Conservation (phyloP, 2,888 invertebrate species). For the Pandemis cinnamomeana region DNA sequence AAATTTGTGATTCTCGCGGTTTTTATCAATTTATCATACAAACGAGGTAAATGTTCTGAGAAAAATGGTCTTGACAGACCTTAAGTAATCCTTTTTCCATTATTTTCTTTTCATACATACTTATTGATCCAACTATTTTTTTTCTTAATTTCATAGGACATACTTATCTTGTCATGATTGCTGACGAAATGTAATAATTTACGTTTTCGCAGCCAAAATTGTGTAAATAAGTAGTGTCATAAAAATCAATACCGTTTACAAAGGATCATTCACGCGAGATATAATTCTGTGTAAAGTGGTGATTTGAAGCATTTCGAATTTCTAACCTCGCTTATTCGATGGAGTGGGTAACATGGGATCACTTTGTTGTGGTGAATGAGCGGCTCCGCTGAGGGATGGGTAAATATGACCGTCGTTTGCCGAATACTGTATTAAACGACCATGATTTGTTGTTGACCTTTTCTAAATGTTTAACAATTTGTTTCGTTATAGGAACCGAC, state of each 20-base stretch:
- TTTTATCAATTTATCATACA: too few relatives aligned
- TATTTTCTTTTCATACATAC: too few relatives aligned
- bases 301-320: conserved; percentile 55
- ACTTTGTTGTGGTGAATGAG: conserved; percentile 57
- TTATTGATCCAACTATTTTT: too few relatives aligned
- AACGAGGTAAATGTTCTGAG: too few relatives aligned
- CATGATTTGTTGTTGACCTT: conserved; percentile 63
- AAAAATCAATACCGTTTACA: background rate
- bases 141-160: background rate
- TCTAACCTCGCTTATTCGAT: conserved; percentile 59
- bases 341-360: conserved; percentile 56
- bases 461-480: conserved; percentile 49
- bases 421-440: conserved; percentile 54
- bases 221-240: too few relatives aligned
- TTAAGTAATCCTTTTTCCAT: too few relatives aligned
- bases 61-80: too few relatives aligned
- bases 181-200: too few relatives aligned
- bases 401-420: conserved; percentile 59
- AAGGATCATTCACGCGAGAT: background rate
- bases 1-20: too few relatives aligned
- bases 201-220: too few relatives aligned
- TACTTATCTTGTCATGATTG: background rate
- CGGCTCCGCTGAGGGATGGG: conserved; percentile 51
- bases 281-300: conserved; percentile 18
- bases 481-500: conserved; percentile 21